Percentiles rank a stretch among this genome's conserved stretches.
Evolutionary conservation across 2,797 vertebrate species (phyloP).

Genomic region (Remorina albescens): DNA sequence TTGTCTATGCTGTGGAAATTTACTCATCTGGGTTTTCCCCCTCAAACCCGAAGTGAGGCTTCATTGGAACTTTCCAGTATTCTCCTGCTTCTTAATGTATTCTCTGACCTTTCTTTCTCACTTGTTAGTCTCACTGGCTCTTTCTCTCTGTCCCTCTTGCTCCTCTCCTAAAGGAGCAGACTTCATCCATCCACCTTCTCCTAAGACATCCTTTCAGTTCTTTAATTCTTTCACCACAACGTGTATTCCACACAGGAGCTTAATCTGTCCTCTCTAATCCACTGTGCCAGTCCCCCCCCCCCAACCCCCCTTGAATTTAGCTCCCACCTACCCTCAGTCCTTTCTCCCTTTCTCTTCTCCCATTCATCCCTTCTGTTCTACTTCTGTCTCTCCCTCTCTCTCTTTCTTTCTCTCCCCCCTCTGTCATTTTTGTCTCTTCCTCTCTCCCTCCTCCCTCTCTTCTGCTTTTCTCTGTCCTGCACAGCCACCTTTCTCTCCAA

Average conservation of each 20-base stretch:
- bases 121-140: slow-evolving; percentile 39
- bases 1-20: slow-evolving; percentile 30
- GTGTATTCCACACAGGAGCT: slow-evolving; percentile 82
- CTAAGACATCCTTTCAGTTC: slow-evolving; percentile 76
- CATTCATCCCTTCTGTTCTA: slow-evolving; percentile 65
- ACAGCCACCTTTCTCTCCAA: slow-evolving; percentile 72
- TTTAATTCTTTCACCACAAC: slow-evolving; percentile 74
- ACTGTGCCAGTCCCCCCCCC: slow-evolving; percentile 59
- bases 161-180: slow-evolving; percentile 51
- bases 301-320: slow-evolving; percentile 51
- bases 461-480: slow-evolving; percentile 56
- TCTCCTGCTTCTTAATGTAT: slow-evolving; percentile 66
- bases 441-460: slow-evolving; percentile 39
- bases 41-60: slow-evolving; percentile 51
- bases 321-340: slow-evolving; percentile 56
- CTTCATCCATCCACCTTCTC: slow-evolving; percentile 71
- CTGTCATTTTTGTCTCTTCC: slow-evolving; percentile 60
- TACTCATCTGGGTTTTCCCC: slow-evolving; percentile 67
- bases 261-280: slow-evolving; percentile 87
- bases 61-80: slow-evolving; percentile 75
- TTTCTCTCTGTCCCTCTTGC: slow-evolving; percentile 34
- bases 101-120: slow-evolving; percentile 55
- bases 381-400: slow-evolving; percentile 47
- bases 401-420: slow-evolving; percentile 11
- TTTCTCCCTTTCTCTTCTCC: slow-evolving; percentile 56